Evolutionary conservation across 2,113 vertebrate genomes (phyloP).

Genomic region (Paratilapia polleni): DNA sequence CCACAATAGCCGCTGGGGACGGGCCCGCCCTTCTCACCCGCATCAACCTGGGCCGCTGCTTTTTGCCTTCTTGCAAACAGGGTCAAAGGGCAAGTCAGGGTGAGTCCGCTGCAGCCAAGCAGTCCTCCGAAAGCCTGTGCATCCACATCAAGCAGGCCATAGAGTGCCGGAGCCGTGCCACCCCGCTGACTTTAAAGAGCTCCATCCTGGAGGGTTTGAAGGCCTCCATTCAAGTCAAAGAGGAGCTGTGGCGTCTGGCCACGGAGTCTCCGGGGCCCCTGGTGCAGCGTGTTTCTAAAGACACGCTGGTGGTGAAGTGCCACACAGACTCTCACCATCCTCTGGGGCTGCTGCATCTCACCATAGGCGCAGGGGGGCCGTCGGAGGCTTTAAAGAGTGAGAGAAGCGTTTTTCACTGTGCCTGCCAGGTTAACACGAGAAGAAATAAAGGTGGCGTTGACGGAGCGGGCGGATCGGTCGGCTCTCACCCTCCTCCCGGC

Average conservation of each 20-base stretch:
- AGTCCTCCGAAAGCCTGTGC: conserved; percentile 82
- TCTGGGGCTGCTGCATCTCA: conserved; percentile 89
- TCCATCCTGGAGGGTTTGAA: conserved; percentile 83
- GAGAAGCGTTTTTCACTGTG: conserved; percentile 63
- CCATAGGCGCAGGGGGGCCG: conserved; percentile 61
- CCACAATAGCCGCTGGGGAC: conserved; percentile 83
- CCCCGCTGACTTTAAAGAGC: conserved; percentile 88
- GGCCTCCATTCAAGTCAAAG: conserved; percentile 79
- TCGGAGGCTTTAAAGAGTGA: conserved; percentile 50
- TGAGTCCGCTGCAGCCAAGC: conserved; percentile 29
- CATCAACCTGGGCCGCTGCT: conserved; percentile 89
- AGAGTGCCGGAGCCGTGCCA: conserved; percentile 83
- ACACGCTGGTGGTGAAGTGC: conserved; percentile 88
- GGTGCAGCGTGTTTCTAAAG: conserved; percentile 86
- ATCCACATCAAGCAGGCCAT: conserved; percentile 88
- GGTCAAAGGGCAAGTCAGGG: conserved; percentile 71
- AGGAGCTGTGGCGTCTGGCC: conserved; percentile 89
- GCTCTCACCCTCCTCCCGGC: not conserved
- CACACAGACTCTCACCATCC: conserved; percentile 82
- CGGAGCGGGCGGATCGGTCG: not conserved
- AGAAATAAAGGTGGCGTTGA: conserved; percentile 1
- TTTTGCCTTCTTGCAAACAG: conserved; percentile 82
- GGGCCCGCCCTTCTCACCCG: conserved; percentile 84
- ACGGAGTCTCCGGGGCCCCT: conserved; percentile 87
- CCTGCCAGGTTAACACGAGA: conserved; percentile 55